phyloP scores from a whole-genome alignment of 2,113 vertebrate species.

The Formicarius rufipectus region DNA sequence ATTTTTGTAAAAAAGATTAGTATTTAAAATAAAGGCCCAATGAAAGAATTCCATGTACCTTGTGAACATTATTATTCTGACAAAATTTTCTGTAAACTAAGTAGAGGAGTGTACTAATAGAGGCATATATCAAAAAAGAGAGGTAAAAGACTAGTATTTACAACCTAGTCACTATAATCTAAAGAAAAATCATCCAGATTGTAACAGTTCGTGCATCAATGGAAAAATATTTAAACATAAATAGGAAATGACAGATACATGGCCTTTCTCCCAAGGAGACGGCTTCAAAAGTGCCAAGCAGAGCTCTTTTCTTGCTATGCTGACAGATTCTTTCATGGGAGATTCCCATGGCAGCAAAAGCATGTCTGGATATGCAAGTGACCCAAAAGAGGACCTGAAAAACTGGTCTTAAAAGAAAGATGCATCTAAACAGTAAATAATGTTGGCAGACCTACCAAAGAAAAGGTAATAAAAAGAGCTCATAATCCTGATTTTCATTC shows the following conservation, averaged over 20 bases:
- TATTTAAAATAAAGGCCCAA: neutral
- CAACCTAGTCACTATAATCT: neutral
- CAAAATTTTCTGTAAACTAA: neutral
- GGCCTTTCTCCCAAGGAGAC: neutral
- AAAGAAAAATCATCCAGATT: neutral
- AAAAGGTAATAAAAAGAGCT: neutral
- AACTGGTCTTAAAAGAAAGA: constrained; percentile 35
- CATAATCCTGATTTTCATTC: neutral
- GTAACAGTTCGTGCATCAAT: neutral
- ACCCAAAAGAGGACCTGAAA: constrained; percentile 43
- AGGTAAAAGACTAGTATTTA: neutral
- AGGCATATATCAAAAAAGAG: neutral
- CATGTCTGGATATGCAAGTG: constrained; percentile 18
- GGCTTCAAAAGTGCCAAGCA: neutral
- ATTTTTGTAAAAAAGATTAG: neutral
- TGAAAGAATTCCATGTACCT: neutral
- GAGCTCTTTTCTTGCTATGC: neutral
- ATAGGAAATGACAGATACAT: neutral
- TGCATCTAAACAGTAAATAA: constrained; percentile 47
- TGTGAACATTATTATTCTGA: neutral
- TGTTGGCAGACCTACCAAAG: constrained; percentile 1
- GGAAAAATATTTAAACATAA: neutral
- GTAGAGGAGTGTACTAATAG: neutral
- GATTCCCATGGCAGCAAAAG: neutral
- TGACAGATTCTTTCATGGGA: neutral